These are phyloP conservation scores for Sciaenops ocellatus DNA, from an alignment of 2,797 vertebrate genomes.

Conservation along the genomic window DNA sequence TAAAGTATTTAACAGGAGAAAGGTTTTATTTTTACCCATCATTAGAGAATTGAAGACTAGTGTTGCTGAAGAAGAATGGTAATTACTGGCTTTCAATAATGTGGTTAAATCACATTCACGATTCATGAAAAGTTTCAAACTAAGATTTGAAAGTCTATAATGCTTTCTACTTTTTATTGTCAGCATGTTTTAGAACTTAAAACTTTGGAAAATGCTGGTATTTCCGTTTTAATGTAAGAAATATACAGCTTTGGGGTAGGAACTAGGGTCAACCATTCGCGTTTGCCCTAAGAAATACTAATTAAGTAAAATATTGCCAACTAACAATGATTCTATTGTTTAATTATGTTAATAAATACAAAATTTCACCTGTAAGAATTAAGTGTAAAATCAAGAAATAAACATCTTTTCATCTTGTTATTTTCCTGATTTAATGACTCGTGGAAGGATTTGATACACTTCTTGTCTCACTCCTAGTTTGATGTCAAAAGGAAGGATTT, in stretches of 20 bases:
- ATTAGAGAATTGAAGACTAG: not conserved
- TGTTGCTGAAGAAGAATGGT: slow-evolving; percentile 1
- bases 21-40: slow-evolving; percentile 20
- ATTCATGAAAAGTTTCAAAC: not conserved
- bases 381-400: not conserved
- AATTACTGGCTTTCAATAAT: slow-evolving; percentile 13
- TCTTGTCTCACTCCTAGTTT: slow-evolving; percentile 27
- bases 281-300: not conserved
- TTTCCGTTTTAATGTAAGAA: not conserved
- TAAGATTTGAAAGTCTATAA: not conserved
- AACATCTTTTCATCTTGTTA: not conserved
- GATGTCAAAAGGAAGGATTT: slow-evolving; percentile 51
- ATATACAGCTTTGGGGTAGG: not conserved
- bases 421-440: slow-evolving; percentile 29
- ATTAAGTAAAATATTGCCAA: not conserved
- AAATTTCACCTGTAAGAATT: not conserved
- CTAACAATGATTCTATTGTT: not conserved
- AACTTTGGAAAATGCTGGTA: not conserved
- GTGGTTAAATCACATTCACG: slow-evolving; percentile 5
- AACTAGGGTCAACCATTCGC: not conserved
- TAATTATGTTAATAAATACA: not conserved
- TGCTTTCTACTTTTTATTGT: not conserved
- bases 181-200: not conserved
- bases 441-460: slow-evolving; percentile 29
- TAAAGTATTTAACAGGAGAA: slow-evolving; percentile 23